A percentile compares a stretch with the other conserved stretches of the same genome.
Evolutionary conservation across 2,888 invertebrate species (phyloP).

Genomic region (Ophion ellenae): DNA sequence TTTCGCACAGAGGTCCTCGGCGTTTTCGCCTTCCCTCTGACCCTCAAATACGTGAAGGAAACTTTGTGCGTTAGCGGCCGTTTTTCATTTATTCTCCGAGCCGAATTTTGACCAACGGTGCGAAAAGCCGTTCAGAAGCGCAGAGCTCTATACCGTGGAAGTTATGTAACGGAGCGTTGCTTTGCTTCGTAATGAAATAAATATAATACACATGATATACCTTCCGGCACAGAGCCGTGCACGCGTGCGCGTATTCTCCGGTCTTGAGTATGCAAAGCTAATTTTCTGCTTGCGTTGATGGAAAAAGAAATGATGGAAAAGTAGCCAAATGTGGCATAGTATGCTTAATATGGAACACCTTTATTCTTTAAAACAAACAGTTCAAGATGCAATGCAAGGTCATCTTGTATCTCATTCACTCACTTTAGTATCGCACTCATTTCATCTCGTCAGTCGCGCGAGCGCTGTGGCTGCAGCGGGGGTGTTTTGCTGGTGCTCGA

Average conservation of each 20-base stretch:
- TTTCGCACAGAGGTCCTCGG: neutral
- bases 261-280: neutral
- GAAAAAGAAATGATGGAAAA: too few relatives aligned
- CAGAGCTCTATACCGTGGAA: neutral
- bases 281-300: neutral
- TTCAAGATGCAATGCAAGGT: too few relatives aligned
- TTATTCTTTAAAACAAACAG: too few relatives aligned
- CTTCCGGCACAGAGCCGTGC: neutral
- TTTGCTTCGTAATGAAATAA: slow-evolving; percentile 22
- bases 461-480: too few relatives aligned
- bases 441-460: too few relatives aligned
- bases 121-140: slow-evolving; percentile 28
- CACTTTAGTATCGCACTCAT: too few relatives aligned
- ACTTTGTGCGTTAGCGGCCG: neutral
- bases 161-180: neutral
- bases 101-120: slow-evolving; percentile 18
- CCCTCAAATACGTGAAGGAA: neutral
- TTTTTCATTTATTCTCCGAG: neutral
- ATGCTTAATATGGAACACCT: too few relatives aligned
- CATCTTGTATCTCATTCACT: too few relatives aligned
- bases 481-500: too few relatives aligned
- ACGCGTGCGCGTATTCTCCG: neutral
- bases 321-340: too few relatives aligned
- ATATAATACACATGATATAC: neutral
- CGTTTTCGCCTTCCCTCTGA: neutral